Base-by-base conservation (phyloP, 2,888 invertebrate species). In the Dendrolimus houi region DNA sequence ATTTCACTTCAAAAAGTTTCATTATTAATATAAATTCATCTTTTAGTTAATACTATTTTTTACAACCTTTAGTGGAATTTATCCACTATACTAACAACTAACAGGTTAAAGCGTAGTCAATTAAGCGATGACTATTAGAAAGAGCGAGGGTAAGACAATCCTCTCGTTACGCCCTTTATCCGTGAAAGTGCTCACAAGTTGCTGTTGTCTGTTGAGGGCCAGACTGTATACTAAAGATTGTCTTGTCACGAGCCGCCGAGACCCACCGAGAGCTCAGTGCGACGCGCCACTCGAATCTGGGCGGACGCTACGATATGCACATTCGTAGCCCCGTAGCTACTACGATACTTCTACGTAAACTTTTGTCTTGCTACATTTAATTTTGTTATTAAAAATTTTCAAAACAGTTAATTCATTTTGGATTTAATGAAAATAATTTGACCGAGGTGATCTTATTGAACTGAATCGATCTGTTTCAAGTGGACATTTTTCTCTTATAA, bases 201-300 rank as follows among this genome's bases (percentile, higher is more conserved):
- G 83, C 85, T 84, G 84, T 85, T 86, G 79, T 85, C 81, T 82
- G 75, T 79, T 69, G 78, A 82, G 83, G 79, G 81, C 79, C 77
- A 80, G 82, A 79, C 71, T 71, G 74, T 79, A 78, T 79, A 71
- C 75, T 79, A 83, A 88, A 88, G 85, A 87, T 87, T 87, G 88
- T 87, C 87, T 87, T 83, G 87, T 85, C 83, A 85, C 82, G 85
- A 79, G 81, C 71, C 66, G 64, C 66, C 65, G 68, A 69, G 78
- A 72, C 75, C 80, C 80, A 81, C 81, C 47, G 47, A 47, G 47
- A 69, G 80, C 77, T 85, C 89, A 89, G 89, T 89, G 75, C 79
- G 75, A 79, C 79, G 78, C 80, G 81, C 78, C 80, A 76, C 81
- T 79, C 83, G 79, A 76, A 58, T 67, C 78, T 60, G 80, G 72